Evolutionary conservation across 2,888 invertebrate genomes (phyloP).

Genomic region (Amiota communis): DNA sequence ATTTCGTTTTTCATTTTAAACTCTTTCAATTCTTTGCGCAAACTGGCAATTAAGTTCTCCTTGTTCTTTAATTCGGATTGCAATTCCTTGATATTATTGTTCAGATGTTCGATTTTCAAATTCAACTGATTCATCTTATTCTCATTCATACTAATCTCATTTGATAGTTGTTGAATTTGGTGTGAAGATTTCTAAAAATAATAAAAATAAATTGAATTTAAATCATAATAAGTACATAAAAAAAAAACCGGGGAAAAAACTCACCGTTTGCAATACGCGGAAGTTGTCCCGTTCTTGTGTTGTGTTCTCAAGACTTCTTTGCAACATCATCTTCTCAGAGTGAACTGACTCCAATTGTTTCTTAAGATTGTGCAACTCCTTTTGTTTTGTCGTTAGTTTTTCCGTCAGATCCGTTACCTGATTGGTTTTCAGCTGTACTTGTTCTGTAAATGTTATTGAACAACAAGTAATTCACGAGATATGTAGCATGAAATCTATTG

Average conservation of each 20-base stretch:
- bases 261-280: conserved; percentile 83
- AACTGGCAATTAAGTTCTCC: conserved; percentile 55
- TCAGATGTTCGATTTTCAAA: conserved; percentile 77
- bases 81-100: conserved; percentile 81
- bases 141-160: conserved; percentile 86
- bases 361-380: conserved; percentile 72
- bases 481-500: too few relatives aligned
- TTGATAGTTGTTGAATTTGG: conserved; percentile 89
- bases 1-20: conserved; percentile 70
- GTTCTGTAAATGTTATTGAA: conserved; percentile 48
- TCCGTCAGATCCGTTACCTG: conserved; percentile 65
- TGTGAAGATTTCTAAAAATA: conserved; percentile 75
- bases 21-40: conserved; percentile 65
- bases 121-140: conserved; percentile 81
- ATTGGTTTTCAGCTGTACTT: conserved; percentile 65
- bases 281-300: conserved; percentile 81
- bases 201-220: neutral
- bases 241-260: conserved; percentile 44
- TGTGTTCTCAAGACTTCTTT: conserved; percentile 81
- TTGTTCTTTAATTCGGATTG: conserved; percentile 74
- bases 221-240: too few relatives aligned
- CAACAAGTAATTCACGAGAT: too few relatives aligned
- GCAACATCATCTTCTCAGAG: conserved; percentile 84
- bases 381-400: conserved; percentile 58
- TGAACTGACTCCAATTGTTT: conserved; percentile 84